phyloP scores from a whole-genome alignment of 1,140 invertebrate species.

The Drosophila subpulchrella region DNA sequence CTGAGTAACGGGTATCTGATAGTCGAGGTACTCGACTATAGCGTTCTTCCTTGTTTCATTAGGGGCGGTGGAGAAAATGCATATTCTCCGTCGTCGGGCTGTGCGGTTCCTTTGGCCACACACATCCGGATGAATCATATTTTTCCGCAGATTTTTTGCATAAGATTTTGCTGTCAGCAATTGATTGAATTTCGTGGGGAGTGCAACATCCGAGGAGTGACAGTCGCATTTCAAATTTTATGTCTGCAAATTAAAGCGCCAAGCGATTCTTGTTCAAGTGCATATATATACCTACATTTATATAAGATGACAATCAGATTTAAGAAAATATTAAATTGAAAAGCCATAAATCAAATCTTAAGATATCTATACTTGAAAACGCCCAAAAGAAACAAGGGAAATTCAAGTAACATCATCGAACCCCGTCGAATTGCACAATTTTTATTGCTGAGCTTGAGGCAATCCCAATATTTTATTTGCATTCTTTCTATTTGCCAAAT shows the following conservation, averaged over 20 bases:
- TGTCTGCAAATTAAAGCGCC: slow-evolving; percentile 12
- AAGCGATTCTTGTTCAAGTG: not conserved
- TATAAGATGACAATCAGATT: no score
- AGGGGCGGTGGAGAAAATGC: slow-evolving; percentile 12
- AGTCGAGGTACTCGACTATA: no score
- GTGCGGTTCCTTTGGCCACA: slow-evolving; percentile 34
- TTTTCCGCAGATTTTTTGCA: slow-evolving; percentile 10
- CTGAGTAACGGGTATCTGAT: no score
- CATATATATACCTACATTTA: no score
- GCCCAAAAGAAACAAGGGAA: no score
- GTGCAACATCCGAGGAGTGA: slow-evolving; percentile 7
- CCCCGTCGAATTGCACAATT: not conserved
- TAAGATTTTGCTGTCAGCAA: slow-evolving; percentile 40
- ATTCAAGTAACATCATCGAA: not conserved
- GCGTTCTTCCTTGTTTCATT: no score
- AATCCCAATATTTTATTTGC: slow-evolving; percentile 5
- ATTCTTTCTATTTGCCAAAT: slow-evolving; percentile 9
- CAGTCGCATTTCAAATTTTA: slow-evolving; percentile 11
- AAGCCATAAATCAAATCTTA: no score
- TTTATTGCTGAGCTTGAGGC: slow-evolving; percentile 12
- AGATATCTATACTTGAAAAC: no score
- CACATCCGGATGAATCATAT: slow-evolving; percentile 30
- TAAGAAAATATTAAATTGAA: no score
- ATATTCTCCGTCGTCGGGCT: slow-evolving; percentile 26
- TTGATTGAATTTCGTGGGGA: slow-evolving; percentile 39